Conservation (phyloP, 2,888 invertebrate species). For the Dolichomitus sp. region DNA sequence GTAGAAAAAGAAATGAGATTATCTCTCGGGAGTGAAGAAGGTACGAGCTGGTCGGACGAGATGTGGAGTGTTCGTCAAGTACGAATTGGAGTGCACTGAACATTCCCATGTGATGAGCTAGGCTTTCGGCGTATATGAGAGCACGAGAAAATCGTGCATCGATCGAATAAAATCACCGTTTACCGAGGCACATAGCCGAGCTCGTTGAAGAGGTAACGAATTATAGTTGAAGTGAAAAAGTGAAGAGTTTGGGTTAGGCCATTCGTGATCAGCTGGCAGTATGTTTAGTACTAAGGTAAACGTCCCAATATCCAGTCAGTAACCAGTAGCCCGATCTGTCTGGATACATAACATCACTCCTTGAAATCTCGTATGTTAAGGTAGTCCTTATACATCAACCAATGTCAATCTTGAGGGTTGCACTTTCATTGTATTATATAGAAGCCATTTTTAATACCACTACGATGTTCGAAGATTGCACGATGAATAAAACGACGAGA, state of each 20-base stretch:
- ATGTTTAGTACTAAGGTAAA: not conserved
- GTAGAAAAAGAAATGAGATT: constrained; percentile 10
- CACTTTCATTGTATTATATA: no score
- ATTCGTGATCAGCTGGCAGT: constrained; percentile 29
- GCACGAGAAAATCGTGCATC: constrained; percentile 9
- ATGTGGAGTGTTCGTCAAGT: constrained; percentile 19
- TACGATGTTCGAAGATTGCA: no score
- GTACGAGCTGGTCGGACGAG: constrained; percentile 2
- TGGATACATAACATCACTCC: no score
- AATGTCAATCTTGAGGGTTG: no score
- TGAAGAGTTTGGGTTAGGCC: constrained; percentile 42
- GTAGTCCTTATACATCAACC: no score
- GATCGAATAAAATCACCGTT: constrained; percentile 46
- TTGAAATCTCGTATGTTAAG: no score
- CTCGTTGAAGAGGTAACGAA: constrained; percentile 45
- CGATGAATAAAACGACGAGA: no score
- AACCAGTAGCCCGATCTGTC: no score
- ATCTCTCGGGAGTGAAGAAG: not conserved
- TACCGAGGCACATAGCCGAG: not conserved
- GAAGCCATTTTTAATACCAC: no score
- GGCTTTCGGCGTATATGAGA: not conserved
- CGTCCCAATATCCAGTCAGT: no score
- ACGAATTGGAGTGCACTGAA: constrained; percentile 7
- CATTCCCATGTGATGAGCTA: not conserved
- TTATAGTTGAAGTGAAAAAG: constrained; percentile 52